Base-by-base conservation (phyloP, 1,140 invertebrate genomes). In the Gonioctena quinquepunctata region DNA sequence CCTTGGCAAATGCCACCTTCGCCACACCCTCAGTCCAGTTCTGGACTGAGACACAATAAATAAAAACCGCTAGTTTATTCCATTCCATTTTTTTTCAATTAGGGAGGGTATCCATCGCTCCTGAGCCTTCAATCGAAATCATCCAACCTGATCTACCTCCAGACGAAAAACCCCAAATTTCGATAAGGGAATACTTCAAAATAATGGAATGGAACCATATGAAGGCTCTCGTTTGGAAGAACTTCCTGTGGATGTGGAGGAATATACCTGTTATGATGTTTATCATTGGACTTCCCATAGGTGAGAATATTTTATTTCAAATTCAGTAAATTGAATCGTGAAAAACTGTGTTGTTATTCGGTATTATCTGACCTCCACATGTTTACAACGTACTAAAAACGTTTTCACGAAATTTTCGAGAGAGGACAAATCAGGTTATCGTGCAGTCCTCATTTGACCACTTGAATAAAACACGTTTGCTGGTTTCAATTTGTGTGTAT, bases 241-340 rank as follows among this genome's bases (percentile, higher is more conserved):
- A 98, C 84, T 92, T 97, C 80, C 87, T 96, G 23, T 89, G 94
- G 70, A 95, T 97, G 91, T 94, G 93, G 90, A 88, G 96, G 71
- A 98, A 98, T 82, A 92, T 96, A 54, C 89, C 90, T 49, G 91
- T 96, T 18, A 94, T 96, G 90, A 83, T 94, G 68, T 98, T 98
- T 84, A 95, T 97, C 78, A 95, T 97, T 78, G 91, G 92, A 7
- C 84, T 98, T 75, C 96, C 96, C 26, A 22, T 66, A n/a, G 68
- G 71, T 72, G 26, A 69, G 52, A 48, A 54, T 16, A 23, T n/a
- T n/a, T n/a, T n/a, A n/a, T n/a, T n/a, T n/a, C n/a, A n/a, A n/a
- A n/a, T n/a, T n/a, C n/a, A n/a, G n/a, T n/a, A n/a, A n/a, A n/a
- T n/a, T n/a, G n/a, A n/a, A 42, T n/a, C 2, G 16, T 8, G 13